Evolutionary conservation across 1,140 invertebrate species (phyloP), one percentile per base, ranked within the genome.

Genomic region (Drosophila yakuba): DNA sequence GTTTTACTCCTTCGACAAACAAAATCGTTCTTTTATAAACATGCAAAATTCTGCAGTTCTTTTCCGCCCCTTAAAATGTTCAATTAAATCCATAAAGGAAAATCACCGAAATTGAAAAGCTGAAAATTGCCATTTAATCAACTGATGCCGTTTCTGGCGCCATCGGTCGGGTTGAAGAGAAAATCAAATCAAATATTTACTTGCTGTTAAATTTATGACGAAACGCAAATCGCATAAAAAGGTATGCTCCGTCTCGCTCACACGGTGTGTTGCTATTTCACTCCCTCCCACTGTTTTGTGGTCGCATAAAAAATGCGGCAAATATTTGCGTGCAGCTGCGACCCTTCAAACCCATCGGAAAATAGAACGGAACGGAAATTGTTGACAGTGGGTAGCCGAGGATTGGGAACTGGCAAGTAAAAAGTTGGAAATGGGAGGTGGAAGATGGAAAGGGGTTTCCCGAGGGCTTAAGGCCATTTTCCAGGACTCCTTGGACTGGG

Each of bases 171-270:
- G 45, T 23, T 23, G 20, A 41, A 41, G 38, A 43, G 61, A 58
- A 54, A 82, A 86, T 86, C 74, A 78, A 78, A 85, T 85, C 78
- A 86, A 85, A 85, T 85, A 85, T 85, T 85, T 85, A 86, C 77
- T 77, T 69, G 74, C 78, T 81, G 78, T 84, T 84, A 69, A 80
- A 84, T 84, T 84, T 84, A 84, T 84, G 80, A 84, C 81, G 80
- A 68, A 76, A 66, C 73, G 77, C 61, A 83, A 80, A 85, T 80
- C 58, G 58, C 59, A 80, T 74, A 80, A 76, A 74, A 76, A 76
- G 73, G 69, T 44, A 50, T 52, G 15, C 4, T 15, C 47, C 2
- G 36, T 47, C 43, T 25, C 11, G 5, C 28, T 20, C 32, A 1
- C 17, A 11, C 48, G 2, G n/a, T 51, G 25, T 50, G 28, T 35